Percentiles rank a stretch among this genome's conserved stretches.
Evolutionary conservation across 2,113 vertebrate species (phyloP).

Genomic region (Hirundichthys speculiger): DNA sequence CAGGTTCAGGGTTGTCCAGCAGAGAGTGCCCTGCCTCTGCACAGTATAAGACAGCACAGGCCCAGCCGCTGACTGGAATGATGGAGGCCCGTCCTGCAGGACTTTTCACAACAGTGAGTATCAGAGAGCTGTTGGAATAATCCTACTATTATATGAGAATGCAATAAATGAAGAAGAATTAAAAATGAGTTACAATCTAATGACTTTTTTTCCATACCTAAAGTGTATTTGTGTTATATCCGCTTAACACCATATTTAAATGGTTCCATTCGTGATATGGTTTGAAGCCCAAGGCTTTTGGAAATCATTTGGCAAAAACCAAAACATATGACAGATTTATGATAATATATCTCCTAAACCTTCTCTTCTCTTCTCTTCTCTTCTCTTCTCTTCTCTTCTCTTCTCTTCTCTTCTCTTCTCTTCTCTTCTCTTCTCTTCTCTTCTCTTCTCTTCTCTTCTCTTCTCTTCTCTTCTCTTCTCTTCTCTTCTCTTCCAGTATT

Average conservation of each 20-base stretch:
- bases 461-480: too few relatives aligned
- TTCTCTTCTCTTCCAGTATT: not conserved
- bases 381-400: too few relatives aligned
- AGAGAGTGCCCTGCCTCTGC: conserved; percentile 65
- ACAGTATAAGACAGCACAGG: conserved; percentile 15
- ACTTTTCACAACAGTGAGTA: conserved; percentile 2
- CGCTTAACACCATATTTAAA: not conserved
- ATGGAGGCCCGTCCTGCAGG: not conserved
- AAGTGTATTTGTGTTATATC: not conserved
- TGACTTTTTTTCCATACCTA: not conserved
- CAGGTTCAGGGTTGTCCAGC: conserved; percentile 51
- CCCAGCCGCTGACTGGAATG: conserved; percentile 18
- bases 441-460: not conserved
- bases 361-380: too few relatives aligned
- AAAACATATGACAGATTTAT: too few relatives aligned
- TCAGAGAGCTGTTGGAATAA: not conserved
- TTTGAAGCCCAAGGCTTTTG: conserved; percentile 6
- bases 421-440: not conserved
- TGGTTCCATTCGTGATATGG: conserved; percentile 22
- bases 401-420: not conserved
- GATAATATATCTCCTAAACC: too few relatives aligned
- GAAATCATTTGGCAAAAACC: too few relatives aligned
- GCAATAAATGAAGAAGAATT: conserved; percentile 3
- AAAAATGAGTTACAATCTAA: too few relatives aligned
- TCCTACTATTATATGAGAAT: not conserved